Percentiles rank a stretch among this genome's conserved stretches.
Evolutionary conservation across 2,113 vertebrate species (phyloP).

Genomic region (Tinamus guttatus): DNA sequence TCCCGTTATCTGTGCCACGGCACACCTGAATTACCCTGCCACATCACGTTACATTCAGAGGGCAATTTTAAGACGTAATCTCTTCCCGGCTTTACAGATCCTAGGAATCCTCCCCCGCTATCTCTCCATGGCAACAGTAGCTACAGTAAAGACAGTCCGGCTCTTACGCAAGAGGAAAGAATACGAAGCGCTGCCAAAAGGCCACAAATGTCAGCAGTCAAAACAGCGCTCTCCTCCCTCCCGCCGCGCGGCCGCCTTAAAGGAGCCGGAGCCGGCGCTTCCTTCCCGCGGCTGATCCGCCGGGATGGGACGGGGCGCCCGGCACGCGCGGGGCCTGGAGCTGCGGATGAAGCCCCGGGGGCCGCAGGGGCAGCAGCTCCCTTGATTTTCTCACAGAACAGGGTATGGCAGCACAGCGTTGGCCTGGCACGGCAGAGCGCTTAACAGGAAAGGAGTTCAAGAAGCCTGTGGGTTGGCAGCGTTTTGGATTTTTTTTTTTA

Average conservation of each 20-base stretch:
- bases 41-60: conserved; percentile 65
- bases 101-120: conserved; percentile 80
- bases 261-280: conserved; percentile 39
- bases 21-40: conserved; percentile 74
- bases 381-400: neutral
- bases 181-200: conserved; percentile 75
- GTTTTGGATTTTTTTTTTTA: too few relatives aligned
- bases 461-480: neutral
- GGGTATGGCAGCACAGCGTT: neutral
- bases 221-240: conserved; percentile 63
- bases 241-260: conserved; percentile 24
- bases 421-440: neutral
- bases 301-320: neutral
- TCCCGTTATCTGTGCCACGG: conserved; percentile 51
- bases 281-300: neutral
- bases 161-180: conserved; percentile 84
- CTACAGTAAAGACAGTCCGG: conserved; percentile 80
- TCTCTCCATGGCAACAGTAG: conserved; percentile 91
- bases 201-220: conserved; percentile 79
- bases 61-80: conserved; percentile 74
- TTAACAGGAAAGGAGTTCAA: neutral
- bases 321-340: neutral
- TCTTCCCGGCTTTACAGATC: conserved; percentile 59
- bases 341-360: neutral
- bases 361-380: neutral